These are phyloP conservation scores for Strigamia crassipes DNA, from an alignment of 2,888 invertebrate species.

Conservation along the genomic window DNA sequence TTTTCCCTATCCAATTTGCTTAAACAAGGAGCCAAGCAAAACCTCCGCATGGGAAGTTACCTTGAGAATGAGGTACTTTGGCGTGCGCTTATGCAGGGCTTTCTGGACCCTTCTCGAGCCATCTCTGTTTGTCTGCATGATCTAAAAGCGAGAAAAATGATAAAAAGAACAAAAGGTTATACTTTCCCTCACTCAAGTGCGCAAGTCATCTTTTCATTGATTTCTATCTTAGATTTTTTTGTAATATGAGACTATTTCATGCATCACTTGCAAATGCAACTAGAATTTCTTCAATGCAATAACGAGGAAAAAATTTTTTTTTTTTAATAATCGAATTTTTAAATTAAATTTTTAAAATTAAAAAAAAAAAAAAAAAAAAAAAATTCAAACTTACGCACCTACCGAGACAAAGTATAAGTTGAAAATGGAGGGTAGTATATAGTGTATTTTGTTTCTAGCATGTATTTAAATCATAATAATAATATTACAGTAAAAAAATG, in stretches of 20 bases:
- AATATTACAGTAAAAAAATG: background rate
- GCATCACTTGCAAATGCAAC: too few relatives aligned
- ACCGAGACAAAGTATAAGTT: conserved; percentile 33
- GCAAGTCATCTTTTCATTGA: background rate
- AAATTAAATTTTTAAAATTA: background rate
- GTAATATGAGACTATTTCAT: too few relatives aligned
- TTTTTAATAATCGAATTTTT: background rate
- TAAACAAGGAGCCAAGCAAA: conserved; percentile 47
- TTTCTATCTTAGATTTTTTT: too few relatives aligned
- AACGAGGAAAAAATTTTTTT: too few relatives aligned
- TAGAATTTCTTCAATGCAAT: background rate
- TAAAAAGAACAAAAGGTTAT: conserved; percentile 63
- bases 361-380: background rate
- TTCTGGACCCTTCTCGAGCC: conserved; percentile 95
- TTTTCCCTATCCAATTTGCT: conserved; percentile 23
- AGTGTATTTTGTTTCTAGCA: background rate
- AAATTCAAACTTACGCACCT: conserved; percentile 32
- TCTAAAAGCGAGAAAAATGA: conserved; percentile 89
- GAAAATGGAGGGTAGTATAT: background rate
- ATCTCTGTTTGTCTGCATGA: conserved; percentile 99
- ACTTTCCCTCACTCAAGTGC: conserved; percentile 45
- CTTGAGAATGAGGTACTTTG: conserved; percentile 94
- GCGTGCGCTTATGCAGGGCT: conserved; percentile 78
- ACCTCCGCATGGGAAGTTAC: conserved; percentile 65
- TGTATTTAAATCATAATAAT: background rate